Conservation (phyloP, 2,113 vertebrate species). For the Megaceryle maxima region DNA sequence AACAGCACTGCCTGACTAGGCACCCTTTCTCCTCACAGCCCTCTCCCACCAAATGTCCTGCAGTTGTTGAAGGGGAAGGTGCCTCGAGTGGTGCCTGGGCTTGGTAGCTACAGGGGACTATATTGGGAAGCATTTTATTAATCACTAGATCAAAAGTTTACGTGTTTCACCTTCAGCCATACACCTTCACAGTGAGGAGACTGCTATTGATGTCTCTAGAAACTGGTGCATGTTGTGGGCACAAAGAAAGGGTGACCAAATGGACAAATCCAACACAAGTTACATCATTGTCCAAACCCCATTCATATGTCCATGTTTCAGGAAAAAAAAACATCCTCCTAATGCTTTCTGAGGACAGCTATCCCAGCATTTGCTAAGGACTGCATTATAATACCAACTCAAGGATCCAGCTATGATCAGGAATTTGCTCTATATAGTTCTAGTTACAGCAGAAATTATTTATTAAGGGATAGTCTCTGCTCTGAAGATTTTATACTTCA, state of each 20-base stretch:
- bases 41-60: fast-evolving
- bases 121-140: neutral
- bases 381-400: neutral
- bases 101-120: neutral
- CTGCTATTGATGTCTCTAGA: neutral
- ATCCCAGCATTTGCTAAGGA: neutral
- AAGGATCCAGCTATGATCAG: neutral
- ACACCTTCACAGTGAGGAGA: neutral
- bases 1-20: neutral
- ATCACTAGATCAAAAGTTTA: neutral
- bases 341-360: neutral
- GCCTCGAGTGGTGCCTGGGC: fast-evolving
- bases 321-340: neutral
- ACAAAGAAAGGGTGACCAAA: neutral
- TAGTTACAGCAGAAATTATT: neutral
- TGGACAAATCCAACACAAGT: neutral
- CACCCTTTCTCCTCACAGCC: neutral
- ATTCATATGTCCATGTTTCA: neutral
- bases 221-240: fast-evolving
- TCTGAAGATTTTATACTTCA: neutral
- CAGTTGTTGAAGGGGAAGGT: neutral
- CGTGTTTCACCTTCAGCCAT: neutral
- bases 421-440: neutral
- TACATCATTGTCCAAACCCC: neutral
- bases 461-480: neutral